These are phyloP conservation scores for Dasypolia templi DNA, from an alignment of 2,888 invertebrate species.

Conservation along the genomic window DNA sequence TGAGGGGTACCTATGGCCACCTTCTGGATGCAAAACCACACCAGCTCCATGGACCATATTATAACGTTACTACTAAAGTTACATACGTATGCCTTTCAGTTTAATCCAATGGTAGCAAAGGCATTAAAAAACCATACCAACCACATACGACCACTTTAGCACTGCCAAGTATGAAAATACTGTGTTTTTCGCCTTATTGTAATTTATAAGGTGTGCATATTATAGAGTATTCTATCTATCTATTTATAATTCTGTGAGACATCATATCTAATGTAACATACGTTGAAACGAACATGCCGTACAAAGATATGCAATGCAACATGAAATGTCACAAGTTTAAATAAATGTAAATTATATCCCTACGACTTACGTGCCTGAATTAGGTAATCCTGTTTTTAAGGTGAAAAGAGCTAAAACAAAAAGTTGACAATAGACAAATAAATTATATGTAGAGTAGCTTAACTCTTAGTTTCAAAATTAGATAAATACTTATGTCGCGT, in stretches of 20 bases:
- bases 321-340: no score
- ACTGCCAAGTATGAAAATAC: background rate
- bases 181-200: background rate
- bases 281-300: background rate
- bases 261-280: background rate
- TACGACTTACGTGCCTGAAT: no score
- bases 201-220: no score
- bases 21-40: background rate
- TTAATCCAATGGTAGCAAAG: background rate
- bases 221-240: no score
- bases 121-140: background rate
- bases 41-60: background rate
- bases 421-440: no score
- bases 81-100: background rate
- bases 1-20: background rate
- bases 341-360: no score
- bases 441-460: no score
- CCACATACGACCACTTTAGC: background rate
- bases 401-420: no score
- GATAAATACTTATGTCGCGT: no score
- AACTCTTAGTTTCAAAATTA: no score
- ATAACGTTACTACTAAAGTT: background rate
- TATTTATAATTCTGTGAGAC: no score
- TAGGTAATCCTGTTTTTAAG: no score
- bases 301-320: background rate